Percentiles rank a stretch among this genome's conserved stretches.
Conservation (phyloP, 2,797 vertebrate genomes). For the Apogon hyalosoma region DNA sequence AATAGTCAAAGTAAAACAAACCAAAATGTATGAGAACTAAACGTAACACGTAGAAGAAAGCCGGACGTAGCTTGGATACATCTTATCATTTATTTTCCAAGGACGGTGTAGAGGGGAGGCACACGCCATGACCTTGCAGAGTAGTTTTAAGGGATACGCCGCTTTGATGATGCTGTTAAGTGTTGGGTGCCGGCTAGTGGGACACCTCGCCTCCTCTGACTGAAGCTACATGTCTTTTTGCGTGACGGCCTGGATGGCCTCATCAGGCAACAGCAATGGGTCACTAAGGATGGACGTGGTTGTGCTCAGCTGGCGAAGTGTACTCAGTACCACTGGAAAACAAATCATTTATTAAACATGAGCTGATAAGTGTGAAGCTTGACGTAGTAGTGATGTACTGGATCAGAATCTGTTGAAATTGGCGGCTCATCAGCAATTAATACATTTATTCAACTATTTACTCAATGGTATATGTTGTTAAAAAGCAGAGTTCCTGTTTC, state of each 20-base stretch:
- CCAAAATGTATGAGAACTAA: not conserved
- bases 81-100: not conserved
- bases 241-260: slow-evolving; percentile 86
- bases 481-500: too few species aligned
- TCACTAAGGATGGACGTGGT: slow-evolving; percentile 92
- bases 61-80: not conserved
- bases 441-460: too few species aligned
- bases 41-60: slow-evolving; percentile 1
- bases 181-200: slow-evolving; percentile 10
- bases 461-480: too few species aligned
- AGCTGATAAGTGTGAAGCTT: not conserved
- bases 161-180: slow-evolving; percentile 8
- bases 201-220: slow-evolving; percentile 9
- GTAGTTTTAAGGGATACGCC: slow-evolving; percentile 18
- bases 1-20: slow-evolving; percentile 11
- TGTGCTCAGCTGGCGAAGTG: slow-evolving; percentile 91
- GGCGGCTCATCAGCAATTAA: too few species aligned
- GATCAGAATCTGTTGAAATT: too few species aligned
- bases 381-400: too few species aligned
- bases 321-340: slow-evolving; percentile 89
- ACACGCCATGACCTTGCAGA: slow-evolving; percentile 34
- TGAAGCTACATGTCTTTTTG: slow-evolving; percentile 79
- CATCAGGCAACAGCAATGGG: slow-evolving; percentile 87
- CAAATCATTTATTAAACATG: slow-evolving; percentile 10
- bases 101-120: slow-evolving; percentile 23